A percentile compares a stretch with the other conserved stretches of the same genome.
Evolutionary conservation across 2,113 vertebrate species (phyloP).

Genomic region (Neodontobutis hainanensis): DNA sequence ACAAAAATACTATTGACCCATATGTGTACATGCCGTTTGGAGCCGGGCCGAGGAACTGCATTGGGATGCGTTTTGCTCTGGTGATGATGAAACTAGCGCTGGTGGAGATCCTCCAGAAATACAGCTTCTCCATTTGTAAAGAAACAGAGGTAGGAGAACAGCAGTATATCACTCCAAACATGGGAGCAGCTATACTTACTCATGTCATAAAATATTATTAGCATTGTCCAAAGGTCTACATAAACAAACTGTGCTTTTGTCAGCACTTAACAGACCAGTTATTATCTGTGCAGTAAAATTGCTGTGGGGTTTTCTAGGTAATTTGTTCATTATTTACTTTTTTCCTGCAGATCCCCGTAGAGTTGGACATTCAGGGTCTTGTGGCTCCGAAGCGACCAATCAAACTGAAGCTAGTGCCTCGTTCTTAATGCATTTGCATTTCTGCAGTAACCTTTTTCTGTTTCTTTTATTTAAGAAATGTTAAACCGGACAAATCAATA

Average conservation of each 20-base stretch:
- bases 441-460: too few species aligned
- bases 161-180: not conserved
- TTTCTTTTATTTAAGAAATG: not conserved
- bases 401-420: slow-evolving; percentile 77
- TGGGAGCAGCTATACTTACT: not conserved
- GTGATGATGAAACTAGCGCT: slow-evolving; percentile 76
- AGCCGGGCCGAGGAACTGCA: slow-evolving; percentile 83
- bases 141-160: slow-evolving; percentile 81
- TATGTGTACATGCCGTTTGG: slow-evolving; percentile 83
- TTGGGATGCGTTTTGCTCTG: slow-evolving; percentile 84
- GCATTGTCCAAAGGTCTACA: slow-evolving; percentile 16
- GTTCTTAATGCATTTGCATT: slow-evolving; percentile 45
- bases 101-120: slow-evolving; percentile 78
- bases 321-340: not conserved
- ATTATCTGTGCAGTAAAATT: not conserved
- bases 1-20: slow-evolving; percentile 67
- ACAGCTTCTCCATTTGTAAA: slow-evolving; percentile 77
- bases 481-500: too few species aligned
- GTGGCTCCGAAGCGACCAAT: slow-evolving; percentile 78
- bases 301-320: too few species aligned
- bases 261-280: not conserved
- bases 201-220: slow-evolving; percentile 19
- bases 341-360: slow-evolving; percentile 74
- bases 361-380: slow-evolving; percentile 68
- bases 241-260: not conserved